phyloP scores from a whole-genome alignment of 2,113 vertebrate species.

The Mobula birostris region DNA sequence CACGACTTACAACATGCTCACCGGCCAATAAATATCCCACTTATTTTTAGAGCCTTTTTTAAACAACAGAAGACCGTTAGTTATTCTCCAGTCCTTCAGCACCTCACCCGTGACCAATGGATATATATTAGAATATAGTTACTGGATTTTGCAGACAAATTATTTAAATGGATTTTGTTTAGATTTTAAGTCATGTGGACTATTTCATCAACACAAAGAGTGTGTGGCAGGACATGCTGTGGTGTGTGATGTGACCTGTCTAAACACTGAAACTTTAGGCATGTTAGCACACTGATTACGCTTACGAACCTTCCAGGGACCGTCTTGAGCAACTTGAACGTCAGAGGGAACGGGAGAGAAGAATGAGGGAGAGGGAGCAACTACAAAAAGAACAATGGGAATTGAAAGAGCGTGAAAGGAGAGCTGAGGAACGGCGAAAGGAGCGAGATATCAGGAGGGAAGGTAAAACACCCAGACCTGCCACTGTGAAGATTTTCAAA shows the following conservation, averaged over 20 bases:
- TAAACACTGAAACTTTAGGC: background rate
- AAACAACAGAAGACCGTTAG: too few species aligned
- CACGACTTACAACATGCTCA: too few species aligned
- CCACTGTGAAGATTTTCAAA: too few species aligned
- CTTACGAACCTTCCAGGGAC: slow-evolving; percentile 62
- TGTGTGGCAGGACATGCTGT: background rate
- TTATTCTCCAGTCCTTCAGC: too few species aligned
- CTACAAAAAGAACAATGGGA: slow-evolving; percentile 85
- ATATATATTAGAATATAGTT: background rate
- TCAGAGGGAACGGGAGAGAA: slow-evolving; percentile 78
- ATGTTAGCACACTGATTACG: background rate
- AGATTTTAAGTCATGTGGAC: background rate
- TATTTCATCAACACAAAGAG: background rate
- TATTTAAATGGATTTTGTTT: slow-evolving; percentile 24
- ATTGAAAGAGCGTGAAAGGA: slow-evolving; percentile 78
- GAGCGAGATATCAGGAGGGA: slow-evolving; percentile 76
- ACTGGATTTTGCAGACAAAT: background rate
- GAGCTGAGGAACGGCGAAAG: slow-evolving; percentile 80
- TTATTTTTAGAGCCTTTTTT: too few species aligned
- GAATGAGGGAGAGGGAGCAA: slow-evolving; percentile 84
- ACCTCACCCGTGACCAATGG: too few species aligned
- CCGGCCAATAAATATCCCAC: too few species aligned
- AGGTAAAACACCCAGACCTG: slow-evolving; percentile 52
- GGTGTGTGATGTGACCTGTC: background rate
- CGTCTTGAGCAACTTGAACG: slow-evolving; percentile 88